A percentile compares a stretch with the other conserved stretches of the same genome.
These are phyloP conservation scores for Muschampia staudingeri DNA, from an alignment of 2,888 invertebrate species.

Conservation along the genomic window DNA sequence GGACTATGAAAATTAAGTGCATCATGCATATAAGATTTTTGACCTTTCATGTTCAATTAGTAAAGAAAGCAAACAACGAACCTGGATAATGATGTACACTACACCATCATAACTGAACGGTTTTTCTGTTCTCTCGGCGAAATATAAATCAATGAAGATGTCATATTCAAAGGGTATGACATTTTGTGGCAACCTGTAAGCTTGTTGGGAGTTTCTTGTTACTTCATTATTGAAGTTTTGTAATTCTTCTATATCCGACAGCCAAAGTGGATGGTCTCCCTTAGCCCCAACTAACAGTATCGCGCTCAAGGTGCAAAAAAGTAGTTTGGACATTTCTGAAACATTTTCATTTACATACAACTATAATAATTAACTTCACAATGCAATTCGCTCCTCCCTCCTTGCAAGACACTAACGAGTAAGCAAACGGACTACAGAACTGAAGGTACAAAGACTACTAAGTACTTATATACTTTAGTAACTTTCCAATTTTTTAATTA, in stretches of 20 bases:
- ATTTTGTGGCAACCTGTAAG: conserved; percentile 81
- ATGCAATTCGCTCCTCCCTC: too few relatives aligned
- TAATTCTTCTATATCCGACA: conserved; percentile 77
- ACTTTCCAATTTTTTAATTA: too few relatives aligned
- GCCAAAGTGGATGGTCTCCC: conserved; percentile 79
- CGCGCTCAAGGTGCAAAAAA: conserved; percentile 42
- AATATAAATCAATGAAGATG: conserved; percentile 83
- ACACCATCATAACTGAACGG: conserved; percentile 84
- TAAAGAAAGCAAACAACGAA: conserved; percentile 61
- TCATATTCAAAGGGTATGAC: conserved; percentile 85
- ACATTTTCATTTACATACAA: conserved; percentile 21
- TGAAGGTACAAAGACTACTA: too few relatives aligned
- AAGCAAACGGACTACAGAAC: too few relatives aligned
- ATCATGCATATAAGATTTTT: not conserved
- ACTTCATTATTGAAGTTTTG: conserved; percentile 57
- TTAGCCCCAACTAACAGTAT: conserved; percentile 72
- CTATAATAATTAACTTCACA: too few relatives aligned
- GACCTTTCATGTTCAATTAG: not conserved
- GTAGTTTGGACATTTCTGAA: conserved; percentile 76
- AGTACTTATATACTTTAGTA: too few relatives aligned
- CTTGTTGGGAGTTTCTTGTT: conserved; percentile 72
- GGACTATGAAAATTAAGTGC: too few relatives aligned
- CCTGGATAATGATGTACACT: conserved; percentile 80
- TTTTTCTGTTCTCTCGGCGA: conserved; percentile 79
- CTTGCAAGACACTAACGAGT: too few relatives aligned